These are phyloP conservation scores for Clunio marinus DNA, from an alignment of 2,888 invertebrate species.

Conservation along the genomic window DNA sequence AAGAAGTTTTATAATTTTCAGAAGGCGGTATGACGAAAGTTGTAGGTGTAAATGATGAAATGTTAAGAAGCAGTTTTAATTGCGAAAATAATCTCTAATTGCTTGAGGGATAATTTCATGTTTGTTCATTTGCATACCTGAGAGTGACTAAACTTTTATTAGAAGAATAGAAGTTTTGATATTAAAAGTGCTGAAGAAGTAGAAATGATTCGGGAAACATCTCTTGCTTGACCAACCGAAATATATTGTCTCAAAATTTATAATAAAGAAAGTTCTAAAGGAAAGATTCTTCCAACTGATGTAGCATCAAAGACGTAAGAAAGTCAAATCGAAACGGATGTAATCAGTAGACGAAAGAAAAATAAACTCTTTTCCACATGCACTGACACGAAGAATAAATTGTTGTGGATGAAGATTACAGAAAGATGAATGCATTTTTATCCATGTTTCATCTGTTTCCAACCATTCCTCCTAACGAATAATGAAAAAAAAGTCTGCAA, in stretches of 20 bases:
- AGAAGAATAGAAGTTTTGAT: too few relatives aligned
- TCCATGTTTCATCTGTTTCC: constrained; percentile 3
- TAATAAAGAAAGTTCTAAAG: neutral
- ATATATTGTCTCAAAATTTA: neutral
- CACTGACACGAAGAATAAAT: constrained; percentile 36
- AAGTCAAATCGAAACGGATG: constrained; percentile 36
- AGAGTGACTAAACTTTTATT: too few relatives aligned
- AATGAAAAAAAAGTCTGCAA: constrained; percentile 1
- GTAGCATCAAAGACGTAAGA: constrained; percentile 4
- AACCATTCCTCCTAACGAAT: neutral
- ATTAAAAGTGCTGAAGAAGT: too few relatives aligned
- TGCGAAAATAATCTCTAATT: too few relatives aligned
- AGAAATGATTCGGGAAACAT: too few relatives aligned
- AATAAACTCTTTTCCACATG: constrained; percentile 25
- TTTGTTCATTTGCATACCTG: constrained; percentile 3
- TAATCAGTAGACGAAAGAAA: constrained; percentile 30
- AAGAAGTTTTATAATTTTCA: constrained; percentile 11
- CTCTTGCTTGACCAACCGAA: constrained; percentile 19
- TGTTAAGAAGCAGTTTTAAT: constrained; percentile 21
- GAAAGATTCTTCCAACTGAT: neutral
- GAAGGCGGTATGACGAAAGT: neutral
- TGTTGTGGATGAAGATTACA: constrained; percentile 39
- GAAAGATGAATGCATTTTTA: constrained; percentile 38
- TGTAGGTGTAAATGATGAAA: constrained; percentile 31
- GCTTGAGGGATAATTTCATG: constrained; percentile 9